Conservation (phyloP, 2,797 vertebrate species). For the Oreortyx pictus region DNA sequence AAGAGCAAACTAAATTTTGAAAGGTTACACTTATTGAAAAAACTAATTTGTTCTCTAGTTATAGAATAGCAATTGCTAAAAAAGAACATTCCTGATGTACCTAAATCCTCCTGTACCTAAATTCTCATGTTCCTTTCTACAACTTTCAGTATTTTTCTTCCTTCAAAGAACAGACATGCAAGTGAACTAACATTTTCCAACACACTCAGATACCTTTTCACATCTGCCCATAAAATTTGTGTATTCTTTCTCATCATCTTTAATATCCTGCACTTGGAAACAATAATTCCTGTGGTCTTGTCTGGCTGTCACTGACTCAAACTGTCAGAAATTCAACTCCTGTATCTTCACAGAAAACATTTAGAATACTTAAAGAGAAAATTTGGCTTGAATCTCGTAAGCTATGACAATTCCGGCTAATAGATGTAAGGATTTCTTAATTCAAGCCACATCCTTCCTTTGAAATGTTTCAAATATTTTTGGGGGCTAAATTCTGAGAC, state of each 20-base stretch:
- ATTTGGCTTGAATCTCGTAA: background rate
- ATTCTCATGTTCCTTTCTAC: background rate
- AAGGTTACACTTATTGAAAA: background rate
- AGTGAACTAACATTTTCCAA: background rate
- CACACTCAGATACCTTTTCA: background rate
- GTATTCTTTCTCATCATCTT: background rate
- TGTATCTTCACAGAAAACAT: background rate
- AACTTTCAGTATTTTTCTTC: background rate
- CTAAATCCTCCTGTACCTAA: background rate
- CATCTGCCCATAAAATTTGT: background rate
- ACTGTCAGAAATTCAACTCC: background rate
- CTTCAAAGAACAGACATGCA: background rate
- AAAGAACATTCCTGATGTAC: background rate
- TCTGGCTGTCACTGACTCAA: background rate
- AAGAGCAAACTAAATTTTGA: background rate
- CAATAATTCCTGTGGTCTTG: background rate
- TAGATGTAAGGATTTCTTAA: background rate
- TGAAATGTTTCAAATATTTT: background rate
- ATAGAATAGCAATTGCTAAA: background rate
- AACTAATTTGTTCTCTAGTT: background rate
- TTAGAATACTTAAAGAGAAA: background rate
- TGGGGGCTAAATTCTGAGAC: background rate
- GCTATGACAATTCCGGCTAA: background rate
- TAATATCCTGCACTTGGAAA: background rate
- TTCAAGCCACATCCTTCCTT: background rate